Evolutionary conservation across 2,113 vertebrate species (phyloP).

Genomic region (Arenaria interpres): DNA sequence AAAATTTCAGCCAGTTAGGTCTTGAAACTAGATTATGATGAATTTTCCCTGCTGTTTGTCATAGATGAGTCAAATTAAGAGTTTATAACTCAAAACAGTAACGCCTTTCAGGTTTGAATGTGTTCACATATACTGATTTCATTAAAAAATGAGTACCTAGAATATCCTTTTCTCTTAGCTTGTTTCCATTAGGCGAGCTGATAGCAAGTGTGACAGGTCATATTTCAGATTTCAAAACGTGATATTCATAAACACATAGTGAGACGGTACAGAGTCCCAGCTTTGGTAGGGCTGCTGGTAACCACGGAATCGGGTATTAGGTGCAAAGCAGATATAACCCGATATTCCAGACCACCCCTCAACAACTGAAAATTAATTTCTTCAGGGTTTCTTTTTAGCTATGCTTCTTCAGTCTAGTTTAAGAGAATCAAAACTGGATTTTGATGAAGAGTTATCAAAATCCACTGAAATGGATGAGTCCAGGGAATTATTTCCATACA

Average conservation of each 20-base stretch:
- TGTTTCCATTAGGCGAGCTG: background rate
- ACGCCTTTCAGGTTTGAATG: background rate
- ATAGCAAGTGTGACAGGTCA: background rate
- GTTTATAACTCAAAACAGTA: background rate
- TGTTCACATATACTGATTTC: background rate
- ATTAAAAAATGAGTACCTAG: background rate
- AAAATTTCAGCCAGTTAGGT: background rate
- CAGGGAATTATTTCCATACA: background rate
- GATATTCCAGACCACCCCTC: background rate
- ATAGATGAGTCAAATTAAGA: background rate
- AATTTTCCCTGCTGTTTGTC: background rate
- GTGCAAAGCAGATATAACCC: background rate
- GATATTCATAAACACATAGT: background rate
- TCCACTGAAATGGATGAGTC: background rate
- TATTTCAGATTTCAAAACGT: background rate
- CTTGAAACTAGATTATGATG: background rate
- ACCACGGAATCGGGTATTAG: background rate
- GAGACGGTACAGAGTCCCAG: background rate
- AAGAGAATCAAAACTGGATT: background rate
- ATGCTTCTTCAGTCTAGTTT: background rate
- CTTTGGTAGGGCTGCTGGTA: background rate
- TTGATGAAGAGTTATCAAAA: background rate
- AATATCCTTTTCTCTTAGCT: background rate
- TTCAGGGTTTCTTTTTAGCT: background rate
- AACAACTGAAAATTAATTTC: background rate